Conservation (phyloP, 2,113 vertebrate genomes). For the Aldabrachelys gigantea region DNA sequence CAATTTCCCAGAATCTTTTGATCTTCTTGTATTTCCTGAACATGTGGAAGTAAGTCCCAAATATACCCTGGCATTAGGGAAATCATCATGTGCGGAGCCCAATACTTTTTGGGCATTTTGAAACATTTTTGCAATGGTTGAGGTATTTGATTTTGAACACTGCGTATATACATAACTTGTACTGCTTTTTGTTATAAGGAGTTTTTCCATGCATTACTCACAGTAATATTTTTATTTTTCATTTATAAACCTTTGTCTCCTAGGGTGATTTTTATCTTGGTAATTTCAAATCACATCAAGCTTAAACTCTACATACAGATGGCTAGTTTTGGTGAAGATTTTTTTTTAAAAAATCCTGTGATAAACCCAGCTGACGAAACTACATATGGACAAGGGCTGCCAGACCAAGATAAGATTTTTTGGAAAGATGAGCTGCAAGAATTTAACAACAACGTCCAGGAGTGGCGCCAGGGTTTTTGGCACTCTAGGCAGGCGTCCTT, state of each 20-base stretch:
- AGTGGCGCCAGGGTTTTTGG: too few relatives aligned
- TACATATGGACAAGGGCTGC: neutral
- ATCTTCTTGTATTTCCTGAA: neutral
- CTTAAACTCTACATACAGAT: neutral
- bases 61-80: neutral
- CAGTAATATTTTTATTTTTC: neutral
- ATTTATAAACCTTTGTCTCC: neutral
- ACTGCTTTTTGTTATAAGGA: neutral
- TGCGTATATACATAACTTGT: neutral
- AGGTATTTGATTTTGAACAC: neutral
- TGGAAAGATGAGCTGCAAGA: neutral
- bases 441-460: neutral
- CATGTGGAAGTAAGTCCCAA: neutral
- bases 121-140: neutral
- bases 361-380: neutral
- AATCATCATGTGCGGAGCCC: neutral
- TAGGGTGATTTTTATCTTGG: neutral
- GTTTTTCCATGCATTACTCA: conserved; percentile 7
- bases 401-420: neutral
- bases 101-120: neutral
- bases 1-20: neutral
- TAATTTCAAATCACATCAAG: conserved; percentile 1
- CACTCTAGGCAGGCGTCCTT: too few relatives aligned
- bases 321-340: neutral
- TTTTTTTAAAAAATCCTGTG: neutral